These are phyloP conservation scores for Nipponia nippon DNA, from an alignment of 2,113 vertebrate species.

Conservation along the genomic window DNA sequence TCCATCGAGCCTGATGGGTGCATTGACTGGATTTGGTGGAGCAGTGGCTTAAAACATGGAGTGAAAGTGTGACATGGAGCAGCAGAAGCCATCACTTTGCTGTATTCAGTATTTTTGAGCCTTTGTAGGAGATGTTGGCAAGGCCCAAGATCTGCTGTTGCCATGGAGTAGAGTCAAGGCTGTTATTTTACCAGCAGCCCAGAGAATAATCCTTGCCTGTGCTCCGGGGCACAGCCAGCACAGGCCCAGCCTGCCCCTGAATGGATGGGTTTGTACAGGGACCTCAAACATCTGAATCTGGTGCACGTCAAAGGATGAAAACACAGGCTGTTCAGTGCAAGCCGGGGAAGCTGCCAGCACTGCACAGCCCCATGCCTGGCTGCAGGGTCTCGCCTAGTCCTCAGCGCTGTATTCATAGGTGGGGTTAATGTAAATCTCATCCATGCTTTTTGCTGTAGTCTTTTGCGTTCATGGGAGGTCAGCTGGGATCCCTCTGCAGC, in stretches of 20 bases:
- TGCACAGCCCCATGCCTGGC: fast-evolving
- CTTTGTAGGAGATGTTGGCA: neutral
- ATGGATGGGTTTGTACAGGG: neutral
- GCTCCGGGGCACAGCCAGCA: neutral
- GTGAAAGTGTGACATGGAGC: neutral
- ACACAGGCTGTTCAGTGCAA: fast-evolving
- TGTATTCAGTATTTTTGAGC: neutral
- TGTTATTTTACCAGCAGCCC: neutral
- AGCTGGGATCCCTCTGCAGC: constrained; percentile 37
- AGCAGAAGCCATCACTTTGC: neutral
- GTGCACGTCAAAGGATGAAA: neutral
- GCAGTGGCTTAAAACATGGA: neutral
- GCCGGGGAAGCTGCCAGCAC: neutral
- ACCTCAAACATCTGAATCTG: neutral
- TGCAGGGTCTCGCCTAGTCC: neutral
- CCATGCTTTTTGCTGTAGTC: constrained; percentile 3
- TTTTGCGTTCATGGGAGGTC: constrained; percentile 41
- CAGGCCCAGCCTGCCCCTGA: neutral
- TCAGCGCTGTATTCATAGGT: neutral
- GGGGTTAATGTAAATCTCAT: constrained; percentile 37
- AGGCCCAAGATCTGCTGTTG: neutral
- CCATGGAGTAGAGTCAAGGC: neutral
- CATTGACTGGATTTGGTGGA: neutral
- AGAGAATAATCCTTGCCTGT: neutral
- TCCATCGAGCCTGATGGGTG: too few relatives aligned